A percentile compares a stretch with the other conserved stretches of the same genome.
phyloP scores from a whole-genome alignment of 2,888 invertebrate genomes.

The Disparrhopalites patrizii region DNA sequence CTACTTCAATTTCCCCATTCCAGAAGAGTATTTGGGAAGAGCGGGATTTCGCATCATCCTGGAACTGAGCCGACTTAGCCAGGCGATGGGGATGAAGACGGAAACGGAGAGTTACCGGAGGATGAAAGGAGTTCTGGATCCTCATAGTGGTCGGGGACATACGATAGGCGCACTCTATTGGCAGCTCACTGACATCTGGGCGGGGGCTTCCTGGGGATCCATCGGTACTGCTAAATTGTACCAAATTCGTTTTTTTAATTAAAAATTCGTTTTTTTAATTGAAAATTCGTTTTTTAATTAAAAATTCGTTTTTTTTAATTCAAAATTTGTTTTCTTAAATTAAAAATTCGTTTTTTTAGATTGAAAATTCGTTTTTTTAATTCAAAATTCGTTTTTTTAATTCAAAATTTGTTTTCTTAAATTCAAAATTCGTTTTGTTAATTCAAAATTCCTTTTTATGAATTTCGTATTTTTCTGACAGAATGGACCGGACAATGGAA shows the following conservation, averaged over 20 bases:
- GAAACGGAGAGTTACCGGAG: slow-evolving; percentile 54
- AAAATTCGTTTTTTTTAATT: background rate
- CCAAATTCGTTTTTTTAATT: background rate
- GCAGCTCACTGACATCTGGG: slow-evolving; percentile 63
- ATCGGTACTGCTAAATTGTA: slow-evolving; percentile 51
- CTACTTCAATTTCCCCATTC: slow-evolving; percentile 61
- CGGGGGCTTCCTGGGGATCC: slow-evolving; percentile 59
- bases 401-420: too few relatives aligned
- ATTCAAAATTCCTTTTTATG: too few relatives aligned
- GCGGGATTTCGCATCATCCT: slow-evolving; percentile 64
- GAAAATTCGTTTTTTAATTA: too few relatives aligned
- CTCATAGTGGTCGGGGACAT: slow-evolving; percentile 52
- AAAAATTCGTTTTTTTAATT: too few relatives aligned
- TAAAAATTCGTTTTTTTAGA: background rate
- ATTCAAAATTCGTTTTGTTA: too few relatives aligned
- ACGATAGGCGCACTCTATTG: slow-evolving; percentile 62
- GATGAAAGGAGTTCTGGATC: slow-evolving; percentile 16
- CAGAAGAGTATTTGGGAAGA: slow-evolving; percentile 51
- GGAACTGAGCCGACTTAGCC: slow-evolving; percentile 78
- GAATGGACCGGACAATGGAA: slow-evolving; percentile 77
- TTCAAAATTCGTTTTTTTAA: too few relatives aligned
- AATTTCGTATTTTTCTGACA: too few relatives aligned
- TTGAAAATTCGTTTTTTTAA: too few relatives aligned
- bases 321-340: background rate
- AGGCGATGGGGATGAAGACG: slow-evolving; percentile 56